Percentiles rank a stretch among this genome's conserved stretches.
phyloP scores from a whole-genome alignment of 2,797 vertebrate genomes.

The Cuniculus paca region DNA sequence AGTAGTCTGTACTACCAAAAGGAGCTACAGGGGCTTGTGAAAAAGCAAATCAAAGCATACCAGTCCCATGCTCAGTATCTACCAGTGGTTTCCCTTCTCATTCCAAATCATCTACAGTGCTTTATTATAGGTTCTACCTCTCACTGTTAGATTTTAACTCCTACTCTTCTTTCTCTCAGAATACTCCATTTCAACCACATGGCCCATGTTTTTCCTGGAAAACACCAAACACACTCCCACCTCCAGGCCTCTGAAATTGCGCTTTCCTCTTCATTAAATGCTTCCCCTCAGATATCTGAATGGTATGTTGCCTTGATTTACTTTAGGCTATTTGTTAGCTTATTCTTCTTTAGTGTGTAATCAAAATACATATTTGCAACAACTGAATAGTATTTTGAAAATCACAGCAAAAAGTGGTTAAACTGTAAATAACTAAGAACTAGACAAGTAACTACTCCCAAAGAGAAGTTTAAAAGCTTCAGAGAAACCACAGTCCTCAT shows the following conservation, averaged over 20 bases:
- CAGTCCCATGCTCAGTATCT: not conserved
- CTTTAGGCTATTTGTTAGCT: slow-evolving; percentile 8
- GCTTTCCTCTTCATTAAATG: slow-evolving; percentile 47
- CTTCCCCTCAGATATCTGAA: not conserved
- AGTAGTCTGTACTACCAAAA: not conserved
- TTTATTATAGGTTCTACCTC: not conserved
- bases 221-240: not conserved
- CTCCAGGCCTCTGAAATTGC: not conserved
- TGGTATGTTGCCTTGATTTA: not conserved
- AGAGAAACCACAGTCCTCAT: not conserved
- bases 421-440: not conserved
- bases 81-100: not conserved
- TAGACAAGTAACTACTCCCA: not conserved
- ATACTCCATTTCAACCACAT: not conserved
- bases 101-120: not conserved
- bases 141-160: not conserved
- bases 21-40: slow-evolving; percentile 2
- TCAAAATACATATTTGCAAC: slow-evolving; percentile 39
- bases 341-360: not conserved
- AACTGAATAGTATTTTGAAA: slow-evolving; percentile 14
- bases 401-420: not conserved
- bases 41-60: slow-evolving; percentile 18
- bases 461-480: not conserved
- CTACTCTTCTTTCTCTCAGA: slow-evolving; percentile 25
- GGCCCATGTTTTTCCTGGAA: not conserved